Percentiles rank a stretch among this genome's conserved stretches.
Evolutionary conservation across 2,113 vertebrate genomes (phyloP).

Genomic region (Delphinus delphis): DNA sequence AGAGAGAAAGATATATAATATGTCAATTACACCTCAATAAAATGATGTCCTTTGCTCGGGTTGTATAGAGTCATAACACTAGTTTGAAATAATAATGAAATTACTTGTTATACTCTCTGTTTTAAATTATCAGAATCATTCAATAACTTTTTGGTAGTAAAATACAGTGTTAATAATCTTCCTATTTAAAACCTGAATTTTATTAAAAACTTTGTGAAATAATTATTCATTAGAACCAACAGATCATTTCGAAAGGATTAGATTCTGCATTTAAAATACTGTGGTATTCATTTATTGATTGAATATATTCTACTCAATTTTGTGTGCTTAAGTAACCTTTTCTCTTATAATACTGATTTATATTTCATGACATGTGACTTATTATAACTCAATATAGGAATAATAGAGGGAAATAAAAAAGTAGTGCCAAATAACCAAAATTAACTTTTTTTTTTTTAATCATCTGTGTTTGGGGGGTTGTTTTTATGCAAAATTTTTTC

Average conservation of each 20-base stretch:
- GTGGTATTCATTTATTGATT: background rate
- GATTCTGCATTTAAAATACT: background rate
- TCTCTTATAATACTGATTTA: constrained; percentile 6
- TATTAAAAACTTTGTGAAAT: background rate
- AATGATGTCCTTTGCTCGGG: background rate
- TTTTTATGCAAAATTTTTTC: background rate
- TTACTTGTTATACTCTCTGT: background rate
- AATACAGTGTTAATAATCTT: background rate
- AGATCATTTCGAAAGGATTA: background rate
- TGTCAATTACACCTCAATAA: background rate
- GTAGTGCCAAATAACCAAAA: background rate
- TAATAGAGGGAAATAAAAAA: background rate
- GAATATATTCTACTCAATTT: background rate
- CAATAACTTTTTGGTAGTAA: background rate
- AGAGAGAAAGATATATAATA: background rate
- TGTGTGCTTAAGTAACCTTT: background rate
- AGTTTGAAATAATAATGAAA: background rate
- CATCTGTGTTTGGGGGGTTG: background rate
- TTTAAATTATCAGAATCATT: constrained; percentile 22
- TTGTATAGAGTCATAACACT: background rate
- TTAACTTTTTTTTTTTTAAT: background rate
- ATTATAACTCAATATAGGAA: background rate
- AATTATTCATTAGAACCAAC: background rate
- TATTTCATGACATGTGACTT: background rate
- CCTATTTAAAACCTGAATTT: constrained; percentile 18